Percentiles rank a stretch among this genome's conserved stretches.
Conservation (phyloP, 2,113 vertebrate genomes). For the Cynoglossus semilaevis region DNA sequence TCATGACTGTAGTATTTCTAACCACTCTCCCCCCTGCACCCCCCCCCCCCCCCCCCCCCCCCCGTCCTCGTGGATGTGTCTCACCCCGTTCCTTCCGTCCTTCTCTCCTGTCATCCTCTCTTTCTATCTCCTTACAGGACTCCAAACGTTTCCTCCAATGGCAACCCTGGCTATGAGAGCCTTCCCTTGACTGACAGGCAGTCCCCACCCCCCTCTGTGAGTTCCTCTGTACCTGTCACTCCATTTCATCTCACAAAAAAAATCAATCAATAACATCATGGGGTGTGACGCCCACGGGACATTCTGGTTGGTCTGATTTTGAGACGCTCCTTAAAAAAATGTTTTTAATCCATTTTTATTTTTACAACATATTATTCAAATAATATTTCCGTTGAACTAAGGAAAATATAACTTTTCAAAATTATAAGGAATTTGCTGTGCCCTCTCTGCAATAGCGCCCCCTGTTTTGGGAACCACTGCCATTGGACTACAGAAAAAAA, state of each 20-base stretch:
- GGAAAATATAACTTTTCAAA: no score
- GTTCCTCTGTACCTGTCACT: conserved; percentile 76
- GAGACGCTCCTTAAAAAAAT: background rate
- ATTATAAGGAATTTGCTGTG: no score
- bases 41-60: conserved; percentile 9
- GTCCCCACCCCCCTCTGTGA: conserved; percentile 87
- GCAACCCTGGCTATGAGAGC: conserved; percentile 94
- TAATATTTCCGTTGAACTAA: no score
- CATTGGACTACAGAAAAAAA: no score
- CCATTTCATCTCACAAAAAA: conserved; percentile 29
- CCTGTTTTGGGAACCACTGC: no score
- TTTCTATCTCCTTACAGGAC: conserved; percentile 82
- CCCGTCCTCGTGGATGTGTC: conserved; percentile 59
- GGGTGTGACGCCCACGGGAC: conserved; percentile 17
- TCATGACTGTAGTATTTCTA: conserved; percentile 69
- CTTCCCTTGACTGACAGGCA: conserved; percentile 83
- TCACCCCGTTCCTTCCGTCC: conserved; percentile 48
- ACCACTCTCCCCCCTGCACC: conserved; percentile 56
- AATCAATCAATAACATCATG: no score
- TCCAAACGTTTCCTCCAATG: conserved; percentile 96
- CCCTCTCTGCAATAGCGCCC: no score
- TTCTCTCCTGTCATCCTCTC: conserved; percentile 62
- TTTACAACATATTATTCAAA: background rate
- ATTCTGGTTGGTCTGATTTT: conserved; percentile 9
- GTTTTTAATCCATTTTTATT: no score